phyloP scores from a whole-genome alignment of 2,888 invertebrate genomes.

The Drosophila prolongata region DNA sequence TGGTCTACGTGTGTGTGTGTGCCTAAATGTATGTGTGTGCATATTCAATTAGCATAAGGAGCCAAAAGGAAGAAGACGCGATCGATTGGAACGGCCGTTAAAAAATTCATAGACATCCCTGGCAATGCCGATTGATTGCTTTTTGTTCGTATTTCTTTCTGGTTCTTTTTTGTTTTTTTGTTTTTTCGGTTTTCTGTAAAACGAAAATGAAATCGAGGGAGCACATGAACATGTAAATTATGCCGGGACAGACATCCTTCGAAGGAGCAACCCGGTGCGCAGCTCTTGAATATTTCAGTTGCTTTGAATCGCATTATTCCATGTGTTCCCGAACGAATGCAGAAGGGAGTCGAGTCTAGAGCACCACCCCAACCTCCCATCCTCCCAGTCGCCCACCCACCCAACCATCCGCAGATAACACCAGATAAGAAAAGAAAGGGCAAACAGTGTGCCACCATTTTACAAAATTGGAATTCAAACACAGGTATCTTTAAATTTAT shows the following conservation, averaged over 20 bases:
- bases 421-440: neutral
- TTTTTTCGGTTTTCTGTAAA: neutral
- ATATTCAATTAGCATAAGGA: slow-evolving; percentile 57
- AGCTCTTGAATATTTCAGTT: slow-evolving; percentile 52
- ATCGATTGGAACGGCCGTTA: slow-evolving; percentile 61
- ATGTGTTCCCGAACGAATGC: slow-evolving; percentile 14
- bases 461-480: neutral
- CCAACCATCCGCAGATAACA: neutral
- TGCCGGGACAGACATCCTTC: slow-evolving; percentile 7
- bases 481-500: too few relatives aligned
- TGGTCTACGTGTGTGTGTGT: slow-evolving; percentile 3
- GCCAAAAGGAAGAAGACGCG: slow-evolving; percentile 15
- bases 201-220: slow-evolving; percentile 8
- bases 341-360: slow-evolving; percentile 5
- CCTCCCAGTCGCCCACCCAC: neutral
- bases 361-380: neutral
- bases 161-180: neutral
- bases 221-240: slow-evolving; percentile 41
- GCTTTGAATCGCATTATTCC: slow-evolving; percentile 53
- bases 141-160: slow-evolving; percentile 31
- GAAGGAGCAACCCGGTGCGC: slow-evolving; percentile 2
- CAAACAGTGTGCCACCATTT: neutral
- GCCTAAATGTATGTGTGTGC: slow-evolving; percentile 27
- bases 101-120: slow-evolving; percentile 59
- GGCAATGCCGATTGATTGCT: slow-evolving; percentile 58